These are phyloP conservation scores for Orthonyx spaldingii DNA, from an alignment of 2,113 vertebrate genomes.

Conservation along the genomic window DNA sequence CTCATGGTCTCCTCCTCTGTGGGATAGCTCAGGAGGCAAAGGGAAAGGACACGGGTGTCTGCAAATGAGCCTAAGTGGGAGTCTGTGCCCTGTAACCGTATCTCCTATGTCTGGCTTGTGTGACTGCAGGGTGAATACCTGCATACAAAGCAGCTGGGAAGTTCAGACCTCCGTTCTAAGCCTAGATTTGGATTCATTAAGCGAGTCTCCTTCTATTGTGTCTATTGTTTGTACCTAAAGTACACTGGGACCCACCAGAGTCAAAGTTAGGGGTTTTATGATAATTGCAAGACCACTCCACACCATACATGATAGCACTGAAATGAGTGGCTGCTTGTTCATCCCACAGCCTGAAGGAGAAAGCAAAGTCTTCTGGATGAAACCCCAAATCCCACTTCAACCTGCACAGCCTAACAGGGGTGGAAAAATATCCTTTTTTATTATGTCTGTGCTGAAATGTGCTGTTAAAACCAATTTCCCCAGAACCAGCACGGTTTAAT, in stretches of 20 bases:
- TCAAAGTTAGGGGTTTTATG: not conserved
- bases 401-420: not conserved
- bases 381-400: not conserved
- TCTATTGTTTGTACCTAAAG: not conserved
- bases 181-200: not conserved
- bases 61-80: not conserved
- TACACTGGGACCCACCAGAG: not conserved
- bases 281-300: not conserved
- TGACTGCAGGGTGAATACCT: not conserved
- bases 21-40: not conserved
- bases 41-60: not conserved
- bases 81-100: not conserved
- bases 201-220: not conserved
- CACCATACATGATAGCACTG: fast-evolving
- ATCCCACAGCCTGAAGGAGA: not conserved
- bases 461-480: conserved; percentile 27
- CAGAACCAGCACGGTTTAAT: not conserved
- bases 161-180: not conserved
- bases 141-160: not conserved
- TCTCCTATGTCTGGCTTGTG: not conserved
- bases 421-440: not conserved
- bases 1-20: not conserved
- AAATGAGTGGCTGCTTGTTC: not conserved
- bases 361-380: not conserved
- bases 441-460: not conserved